Evolutionary conservation across 92 coral and sea anemone species (phyloP).

Genomic region (Ricordea florida): DNA sequence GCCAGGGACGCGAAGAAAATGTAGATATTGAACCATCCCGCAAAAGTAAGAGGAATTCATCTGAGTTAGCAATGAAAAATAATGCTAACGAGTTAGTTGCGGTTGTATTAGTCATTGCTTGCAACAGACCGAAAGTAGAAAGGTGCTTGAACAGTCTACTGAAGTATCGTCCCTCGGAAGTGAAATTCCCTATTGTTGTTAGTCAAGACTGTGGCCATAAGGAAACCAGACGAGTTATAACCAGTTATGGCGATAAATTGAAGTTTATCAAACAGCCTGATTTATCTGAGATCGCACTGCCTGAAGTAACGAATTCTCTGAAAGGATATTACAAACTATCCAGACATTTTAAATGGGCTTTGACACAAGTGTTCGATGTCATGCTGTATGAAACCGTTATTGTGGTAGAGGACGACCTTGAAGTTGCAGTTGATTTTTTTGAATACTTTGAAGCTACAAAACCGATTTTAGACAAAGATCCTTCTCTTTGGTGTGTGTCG

Average conservation of each 20-base stretch:
- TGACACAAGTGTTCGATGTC: conserved; percentile 80
- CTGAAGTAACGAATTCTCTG: conserved; percentile 48
- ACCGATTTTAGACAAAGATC: conserved; percentile 73
- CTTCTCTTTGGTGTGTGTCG: conserved; percentile 95
- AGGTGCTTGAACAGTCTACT: conserved; percentile 79
- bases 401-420: conserved; percentile 91
- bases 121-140: conserved; percentile 86
- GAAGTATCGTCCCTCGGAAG: conserved; percentile 55
- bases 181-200: conserved; percentile 80
- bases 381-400: conserved; percentile 82
- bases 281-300: conserved; percentile 67
- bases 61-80: too few species aligned
- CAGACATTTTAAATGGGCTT: conserved; percentile 93
- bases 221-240: conserved; percentile 65
- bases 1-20: background rate
- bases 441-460: conserved; percentile 91
- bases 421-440: conserved; percentile 89
- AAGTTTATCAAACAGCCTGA: conserved; percentile 78
- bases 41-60: background rate
- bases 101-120: conserved; percentile 85
- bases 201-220: conserved; percentile 92
- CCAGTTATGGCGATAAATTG: conserved; percentile 55
- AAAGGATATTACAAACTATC: conserved; percentile 86
- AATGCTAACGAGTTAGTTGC: conserved; percentile 26
- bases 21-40: background rate